A percentile compares a stretch with the other conserved stretches of the same genome.
Conservation (phyloP, 2,797 vertebrate genomes). For the Megalops cyprinoides region DNA sequence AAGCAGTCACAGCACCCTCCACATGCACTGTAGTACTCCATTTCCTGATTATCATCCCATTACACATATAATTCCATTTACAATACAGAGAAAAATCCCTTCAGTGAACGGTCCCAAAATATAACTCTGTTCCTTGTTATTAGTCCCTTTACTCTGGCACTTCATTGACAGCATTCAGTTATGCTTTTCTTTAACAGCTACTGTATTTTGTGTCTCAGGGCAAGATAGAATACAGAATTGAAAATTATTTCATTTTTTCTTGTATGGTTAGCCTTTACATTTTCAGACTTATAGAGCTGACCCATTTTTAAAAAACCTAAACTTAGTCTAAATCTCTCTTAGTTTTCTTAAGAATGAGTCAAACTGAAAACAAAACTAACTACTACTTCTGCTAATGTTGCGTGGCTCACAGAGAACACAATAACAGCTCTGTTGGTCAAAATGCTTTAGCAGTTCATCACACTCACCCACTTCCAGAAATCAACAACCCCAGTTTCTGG, state of each 20-base stretch:
- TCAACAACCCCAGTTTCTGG: neutral
- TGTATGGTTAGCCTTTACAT: too few species aligned
- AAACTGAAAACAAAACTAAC: neutral
- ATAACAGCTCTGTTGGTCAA: slow-evolving; percentile 5
- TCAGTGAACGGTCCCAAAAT: neutral
- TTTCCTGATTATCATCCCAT: slow-evolving; percentile 30
- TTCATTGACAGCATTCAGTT: too few species aligned
- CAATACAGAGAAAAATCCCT: neutral
- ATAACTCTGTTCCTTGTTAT: slow-evolving; percentile 18
- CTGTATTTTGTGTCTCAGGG: too few species aligned
- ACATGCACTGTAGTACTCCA: neutral
- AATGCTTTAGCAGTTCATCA: slow-evolving; percentile 16
- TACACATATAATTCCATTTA: slow-evolving; percentile 21
- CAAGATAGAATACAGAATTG: too few species aligned
- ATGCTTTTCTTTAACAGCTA: too few species aligned
- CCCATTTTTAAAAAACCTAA: too few species aligned
- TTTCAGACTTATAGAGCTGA: too few species aligned
- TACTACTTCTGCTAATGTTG: neutral
- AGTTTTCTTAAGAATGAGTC: neutral
- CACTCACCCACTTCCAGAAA: neutral
- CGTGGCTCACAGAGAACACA: slow-evolving; percentile 15
- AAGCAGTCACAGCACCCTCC: slow-evolving; percentile 7
- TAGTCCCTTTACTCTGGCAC: neutral
- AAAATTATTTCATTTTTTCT: too few species aligned
- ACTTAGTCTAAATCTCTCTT: too few species aligned